A percentile compares a stretch with the other conserved stretches of the same genome.
Evolutionary conservation across 2,797 vertebrate species (phyloP).

Genomic region (Buceros bicornis): DNA sequence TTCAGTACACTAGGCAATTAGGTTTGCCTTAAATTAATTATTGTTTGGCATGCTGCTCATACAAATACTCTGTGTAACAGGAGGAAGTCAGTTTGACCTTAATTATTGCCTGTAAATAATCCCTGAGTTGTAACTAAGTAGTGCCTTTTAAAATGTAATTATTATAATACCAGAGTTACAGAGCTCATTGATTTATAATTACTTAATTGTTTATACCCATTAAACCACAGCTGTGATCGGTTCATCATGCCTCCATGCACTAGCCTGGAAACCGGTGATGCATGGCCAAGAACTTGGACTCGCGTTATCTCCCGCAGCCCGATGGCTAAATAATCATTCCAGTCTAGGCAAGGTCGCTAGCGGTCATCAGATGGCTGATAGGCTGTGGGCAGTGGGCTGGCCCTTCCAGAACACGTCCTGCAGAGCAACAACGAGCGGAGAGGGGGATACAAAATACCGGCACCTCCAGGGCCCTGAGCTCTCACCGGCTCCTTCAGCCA

Average conservation of each 20-base stretch:
- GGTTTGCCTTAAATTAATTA: slow-evolving; percentile 57
- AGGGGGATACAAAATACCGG: background rate
- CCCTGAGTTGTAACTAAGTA: slow-evolving; percentile 75
- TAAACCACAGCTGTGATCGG: slow-evolving; percentile 58
- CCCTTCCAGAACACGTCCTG: background rate
- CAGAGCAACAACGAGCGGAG: background rate
- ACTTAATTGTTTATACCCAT: slow-evolving; percentile 71
- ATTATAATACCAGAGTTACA: slow-evolving; percentile 49
- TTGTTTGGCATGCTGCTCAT: slow-evolving; percentile 29
- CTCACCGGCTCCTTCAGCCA: background rate
- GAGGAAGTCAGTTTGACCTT: slow-evolving; percentile 71
- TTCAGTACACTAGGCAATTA: slow-evolving; percentile 50
- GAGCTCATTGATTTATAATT: slow-evolving; percentile 77
- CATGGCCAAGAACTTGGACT: background rate
- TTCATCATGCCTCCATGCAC: slow-evolving; percentile 4
- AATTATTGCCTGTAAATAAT: slow-evolving; percentile 73
- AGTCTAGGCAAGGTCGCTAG: background rate
- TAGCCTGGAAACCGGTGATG: background rate
- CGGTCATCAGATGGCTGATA: background rate
- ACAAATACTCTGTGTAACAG: slow-evolving; percentile 26
- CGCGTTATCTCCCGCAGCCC: background rate
- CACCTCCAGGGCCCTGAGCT: background rate
- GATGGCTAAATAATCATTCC: background rate
- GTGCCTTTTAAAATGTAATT: slow-evolving; percentile 72
- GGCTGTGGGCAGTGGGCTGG: background rate